Percentiles rank a stretch among this genome's conserved stretches.
phyloP scores from a whole-genome alignment of 2,797 vertebrate species.

The Coendou prehensilis region DNA sequence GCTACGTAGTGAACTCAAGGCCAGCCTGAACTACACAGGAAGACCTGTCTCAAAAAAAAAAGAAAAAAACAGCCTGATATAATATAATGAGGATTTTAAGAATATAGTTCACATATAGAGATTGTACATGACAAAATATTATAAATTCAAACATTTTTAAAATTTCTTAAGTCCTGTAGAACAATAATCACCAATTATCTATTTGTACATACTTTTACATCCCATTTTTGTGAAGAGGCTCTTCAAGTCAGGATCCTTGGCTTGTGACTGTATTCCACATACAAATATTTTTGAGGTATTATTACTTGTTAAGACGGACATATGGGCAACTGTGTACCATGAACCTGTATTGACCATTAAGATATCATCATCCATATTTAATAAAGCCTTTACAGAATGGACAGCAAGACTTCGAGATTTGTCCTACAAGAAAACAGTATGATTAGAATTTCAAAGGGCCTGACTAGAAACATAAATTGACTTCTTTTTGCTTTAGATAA shows the following conservation, averaged over 20 bases:
- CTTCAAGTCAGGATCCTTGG: slow-evolving; percentile 89
- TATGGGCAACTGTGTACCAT: slow-evolving; percentile 92
- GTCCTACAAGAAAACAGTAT: slow-evolving; percentile 90
- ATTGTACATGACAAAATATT: slow-evolving; percentile 46
- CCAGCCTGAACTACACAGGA: not conserved
- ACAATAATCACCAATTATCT: slow-evolving; percentile 1
- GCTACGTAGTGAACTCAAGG: not conserved
- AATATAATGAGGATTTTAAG: slow-evolving; percentile 50
- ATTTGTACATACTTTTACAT: slow-evolving; percentile 92
- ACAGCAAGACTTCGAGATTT: slow-evolving; percentile 94
- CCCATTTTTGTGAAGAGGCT: slow-evolving; percentile 89
- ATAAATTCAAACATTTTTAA: slow-evolving; percentile 56
- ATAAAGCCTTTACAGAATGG: slow-evolving; percentile 89
- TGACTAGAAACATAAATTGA: slow-evolving; percentile 44
- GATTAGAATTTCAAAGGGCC: slow-evolving; percentile 69
- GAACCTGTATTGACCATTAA: slow-evolving; percentile 92
- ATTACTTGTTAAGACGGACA: slow-evolving; percentile 89
- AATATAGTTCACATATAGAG: not conserved
- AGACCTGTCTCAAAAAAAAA: not conserved
- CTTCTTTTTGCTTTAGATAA: slow-evolving; percentile 47
- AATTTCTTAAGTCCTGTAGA: slow-evolving; percentile 33
- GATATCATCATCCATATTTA: slow-evolving; percentile 90
- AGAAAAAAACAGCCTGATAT: not conserved
- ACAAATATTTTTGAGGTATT: slow-evolving; percentile 89
- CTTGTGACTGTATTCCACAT: slow-evolving; percentile 89